Conservation (phyloP, 2,797 vertebrate genomes). For the Schizopygopsis pylzovi region DNA sequence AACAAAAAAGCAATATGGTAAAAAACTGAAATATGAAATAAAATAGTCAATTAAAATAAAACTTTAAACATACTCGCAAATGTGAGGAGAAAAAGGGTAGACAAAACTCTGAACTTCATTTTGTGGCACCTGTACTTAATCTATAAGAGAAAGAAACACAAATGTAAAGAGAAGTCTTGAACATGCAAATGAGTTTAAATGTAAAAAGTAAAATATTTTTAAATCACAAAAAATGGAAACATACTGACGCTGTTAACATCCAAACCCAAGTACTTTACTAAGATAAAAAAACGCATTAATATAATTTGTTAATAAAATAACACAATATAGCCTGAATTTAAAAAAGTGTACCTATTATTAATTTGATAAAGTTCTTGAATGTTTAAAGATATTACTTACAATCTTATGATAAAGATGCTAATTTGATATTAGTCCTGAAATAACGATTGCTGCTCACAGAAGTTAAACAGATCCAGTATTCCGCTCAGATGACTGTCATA, state of each 20-base stretch:
- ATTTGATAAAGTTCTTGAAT: neutral
- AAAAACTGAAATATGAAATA: neutral
- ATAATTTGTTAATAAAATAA: neutral
- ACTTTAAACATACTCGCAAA: neutral
- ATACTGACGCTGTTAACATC: neutral
- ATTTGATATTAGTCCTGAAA: neutral
- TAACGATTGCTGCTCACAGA: neutral
- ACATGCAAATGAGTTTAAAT: neutral
- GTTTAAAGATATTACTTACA: neutral
- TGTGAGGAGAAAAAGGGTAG: neutral
- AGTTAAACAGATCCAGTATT: neutral
- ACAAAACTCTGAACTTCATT: neutral
- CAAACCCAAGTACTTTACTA: neutral
- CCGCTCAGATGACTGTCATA: neutral
- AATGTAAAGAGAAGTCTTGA: neutral
- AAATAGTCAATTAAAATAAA: neutral
- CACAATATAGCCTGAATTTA: neutral
- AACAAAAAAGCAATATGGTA: neutral
- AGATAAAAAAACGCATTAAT: neutral
- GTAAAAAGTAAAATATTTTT: rapidly evolving
- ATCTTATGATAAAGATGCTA: neutral
- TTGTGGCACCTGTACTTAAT: neutral
- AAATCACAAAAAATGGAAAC: neutral
- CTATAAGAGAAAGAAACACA: neutral
- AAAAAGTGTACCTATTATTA: neutral